A percentile compares a stretch with the other conserved stretches of the same genome.
These are phyloP conservation scores for Mylabris sibirica DNA, from an alignment of 2,888 invertebrate genomes.

Conservation along the genomic window DNA sequence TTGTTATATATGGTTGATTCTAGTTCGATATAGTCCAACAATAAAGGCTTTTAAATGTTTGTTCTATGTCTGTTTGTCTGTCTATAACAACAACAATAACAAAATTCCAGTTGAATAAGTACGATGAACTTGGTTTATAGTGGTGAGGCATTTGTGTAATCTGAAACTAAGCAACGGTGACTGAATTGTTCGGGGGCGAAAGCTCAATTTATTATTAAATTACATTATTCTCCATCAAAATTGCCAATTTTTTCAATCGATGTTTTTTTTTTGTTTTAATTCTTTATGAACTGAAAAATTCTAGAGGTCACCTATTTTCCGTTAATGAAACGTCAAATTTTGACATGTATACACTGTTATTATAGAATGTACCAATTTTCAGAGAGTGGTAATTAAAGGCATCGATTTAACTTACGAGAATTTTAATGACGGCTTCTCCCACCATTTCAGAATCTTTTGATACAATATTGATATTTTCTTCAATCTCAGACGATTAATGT, in stretches of 20 bases:
- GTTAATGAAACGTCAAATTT: constrained; percentile 23
- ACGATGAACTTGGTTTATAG: constrained; percentile 33
- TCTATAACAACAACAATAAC: constrained; percentile 17
- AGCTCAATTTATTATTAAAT: constrained; percentile 14
- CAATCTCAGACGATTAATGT: background rate
- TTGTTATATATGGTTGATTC: background rate
- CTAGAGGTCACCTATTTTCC: constrained; percentile 17
- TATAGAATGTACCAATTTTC: no score
- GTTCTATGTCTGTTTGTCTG: constrained; percentile 2
- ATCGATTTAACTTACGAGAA: background rate
- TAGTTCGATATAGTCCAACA: background rate
- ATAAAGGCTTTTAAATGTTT: background rate
- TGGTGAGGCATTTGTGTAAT: constrained; percentile 24
- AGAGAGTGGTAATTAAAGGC: background rate
- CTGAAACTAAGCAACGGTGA: constrained; percentile 32
- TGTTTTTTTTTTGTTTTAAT: no score
- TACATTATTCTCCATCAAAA: constrained; percentile 16
- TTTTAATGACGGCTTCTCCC: background rate
- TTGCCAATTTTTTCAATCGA: background rate
- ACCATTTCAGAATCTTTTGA: background rate
- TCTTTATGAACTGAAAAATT: background rate
- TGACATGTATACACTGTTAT: constrained; percentile 17
- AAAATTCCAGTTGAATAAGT: constrained; percentile 27
- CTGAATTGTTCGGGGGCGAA: background rate
- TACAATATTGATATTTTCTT: background rate